phyloP scores from a whole-genome alignment of 2,888 invertebrate species.

The Matsumyia berberina region DNA sequence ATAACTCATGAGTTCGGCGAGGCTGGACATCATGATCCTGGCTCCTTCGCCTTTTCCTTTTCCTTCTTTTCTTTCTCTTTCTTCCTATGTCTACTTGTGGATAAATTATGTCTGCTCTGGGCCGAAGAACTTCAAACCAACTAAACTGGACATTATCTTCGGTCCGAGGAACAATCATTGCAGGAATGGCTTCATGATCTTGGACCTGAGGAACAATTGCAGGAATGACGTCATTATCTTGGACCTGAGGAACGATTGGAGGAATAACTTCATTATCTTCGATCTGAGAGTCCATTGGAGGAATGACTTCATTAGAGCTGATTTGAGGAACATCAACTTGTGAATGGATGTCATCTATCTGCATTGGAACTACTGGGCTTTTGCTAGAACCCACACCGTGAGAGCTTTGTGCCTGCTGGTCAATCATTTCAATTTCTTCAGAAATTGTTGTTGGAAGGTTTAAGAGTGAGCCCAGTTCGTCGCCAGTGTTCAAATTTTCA shows the following conservation, averaged over 20 bases:
- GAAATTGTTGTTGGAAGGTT: constrained; percentile 11
- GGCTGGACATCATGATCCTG: not conserved
- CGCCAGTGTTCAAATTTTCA: not conserved
- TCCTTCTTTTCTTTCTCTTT: constrained; percentile 23
- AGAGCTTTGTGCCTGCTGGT: not conserved
- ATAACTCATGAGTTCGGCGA: not conserved
- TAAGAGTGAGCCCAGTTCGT: not conserved
- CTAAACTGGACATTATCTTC: not conserved
- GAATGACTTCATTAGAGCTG: too few relatives aligned
- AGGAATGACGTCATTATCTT: too few relatives aligned
- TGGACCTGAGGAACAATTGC: too few relatives aligned
- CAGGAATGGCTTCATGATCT: too few relatives aligned
- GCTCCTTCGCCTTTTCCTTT: constrained; percentile 7
- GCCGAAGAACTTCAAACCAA: constrained; percentile 62
- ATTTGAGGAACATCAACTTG: not conserved
- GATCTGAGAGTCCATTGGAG: too few relatives aligned
- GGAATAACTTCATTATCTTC: too few relatives aligned
- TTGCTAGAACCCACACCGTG: not conserved
- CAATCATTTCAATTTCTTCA: constrained; percentile 24
- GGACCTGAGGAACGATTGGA: too few relatives aligned
- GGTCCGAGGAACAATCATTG: not conserved
- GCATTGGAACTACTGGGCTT: not conserved
- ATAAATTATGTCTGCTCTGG: constrained; percentile 37
- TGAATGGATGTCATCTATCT: not conserved
- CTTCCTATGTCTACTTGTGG: not conserved